These are phyloP conservation scores for Neosilurus hyrtlii DNA, from an alignment of 2,797 vertebrate genomes.

Conservation along the genomic window DNA sequence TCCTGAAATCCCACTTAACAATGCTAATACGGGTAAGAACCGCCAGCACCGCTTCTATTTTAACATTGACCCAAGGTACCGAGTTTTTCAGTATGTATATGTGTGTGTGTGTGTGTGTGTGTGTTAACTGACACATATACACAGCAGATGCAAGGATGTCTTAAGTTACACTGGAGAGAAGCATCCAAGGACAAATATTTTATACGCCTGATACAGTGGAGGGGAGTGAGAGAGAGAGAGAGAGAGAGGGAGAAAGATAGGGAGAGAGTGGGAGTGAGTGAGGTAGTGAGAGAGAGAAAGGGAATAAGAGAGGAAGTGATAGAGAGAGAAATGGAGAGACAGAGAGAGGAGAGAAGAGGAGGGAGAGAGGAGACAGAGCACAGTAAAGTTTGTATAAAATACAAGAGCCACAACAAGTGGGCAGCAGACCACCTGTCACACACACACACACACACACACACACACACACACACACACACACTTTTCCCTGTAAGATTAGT, in stretches of 20 bases:
- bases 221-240: background rate
- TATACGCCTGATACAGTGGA: constrained; percentile 9
- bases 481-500: constrained; percentile 24
- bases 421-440: constrained; percentile 17
- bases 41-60: constrained; percentile 21
- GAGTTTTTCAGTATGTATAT: constrained; percentile 19
- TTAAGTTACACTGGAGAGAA: constrained; percentile 46
- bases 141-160: constrained; percentile 54
- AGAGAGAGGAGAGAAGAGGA: background rate
- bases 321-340: background rate
- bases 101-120: constrained; percentile 12
- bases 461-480: constrained; percentile 9
- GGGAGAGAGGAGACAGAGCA: background rate
- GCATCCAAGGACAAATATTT: constrained; percentile 2
- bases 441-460: background rate
- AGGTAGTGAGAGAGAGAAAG: no score
- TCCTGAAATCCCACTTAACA: constrained; percentile 10
- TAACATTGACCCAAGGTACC: constrained; percentile 1
- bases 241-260: background rate
- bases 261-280: no score
- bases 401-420: background rate
- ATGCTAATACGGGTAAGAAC: background rate
- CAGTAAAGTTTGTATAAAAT: background rate
- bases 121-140: constrained; percentile 41
- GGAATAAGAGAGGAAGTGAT: no score